Evolutionary conservation across 2,113 vertebrate genomes (phyloP).

Genomic region (Vidua chalybeata): DNA sequence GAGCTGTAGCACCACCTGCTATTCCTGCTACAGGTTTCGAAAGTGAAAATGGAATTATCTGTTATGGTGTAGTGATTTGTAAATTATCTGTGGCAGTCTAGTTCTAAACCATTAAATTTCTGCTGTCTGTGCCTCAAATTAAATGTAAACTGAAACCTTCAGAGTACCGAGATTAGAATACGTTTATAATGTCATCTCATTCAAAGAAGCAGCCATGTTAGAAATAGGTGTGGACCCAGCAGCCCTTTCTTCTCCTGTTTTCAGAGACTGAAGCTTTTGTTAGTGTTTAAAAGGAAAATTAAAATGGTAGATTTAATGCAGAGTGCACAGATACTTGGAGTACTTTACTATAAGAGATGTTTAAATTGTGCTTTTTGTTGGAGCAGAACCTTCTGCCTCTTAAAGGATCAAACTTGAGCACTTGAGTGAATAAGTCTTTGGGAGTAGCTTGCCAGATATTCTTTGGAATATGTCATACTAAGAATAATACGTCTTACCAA

Average conservation of each 20-base stretch:
- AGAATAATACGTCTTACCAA: neutral
- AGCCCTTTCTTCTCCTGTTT: neutral
- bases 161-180: neutral
- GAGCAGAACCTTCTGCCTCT: neutral
- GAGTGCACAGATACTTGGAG: neutral
- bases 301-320: neutral
- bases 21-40: neutral
- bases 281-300: neutral
- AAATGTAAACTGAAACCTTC: neutral
- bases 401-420: neutral
- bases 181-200: neutral
- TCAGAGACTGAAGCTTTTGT: neutral
- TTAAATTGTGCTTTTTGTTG: neutral
- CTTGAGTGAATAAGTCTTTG: neutral
- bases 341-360: neutral
- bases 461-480: neutral
- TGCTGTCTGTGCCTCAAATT: neutral
- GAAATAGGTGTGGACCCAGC: neutral
- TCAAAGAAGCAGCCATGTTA: neutral
- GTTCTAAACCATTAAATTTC: constrained; percentile 31
- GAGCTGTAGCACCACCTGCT: constrained; percentile 18
- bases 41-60: constrained; percentile 43
- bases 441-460: neutral
- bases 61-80: neutral
- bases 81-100: constrained; percentile 17